These are phyloP conservation scores for Pangasianodon hypophthalmus DNA, from an alignment of 2,113 vertebrate genomes.

Conservation along the genomic window DNA sequence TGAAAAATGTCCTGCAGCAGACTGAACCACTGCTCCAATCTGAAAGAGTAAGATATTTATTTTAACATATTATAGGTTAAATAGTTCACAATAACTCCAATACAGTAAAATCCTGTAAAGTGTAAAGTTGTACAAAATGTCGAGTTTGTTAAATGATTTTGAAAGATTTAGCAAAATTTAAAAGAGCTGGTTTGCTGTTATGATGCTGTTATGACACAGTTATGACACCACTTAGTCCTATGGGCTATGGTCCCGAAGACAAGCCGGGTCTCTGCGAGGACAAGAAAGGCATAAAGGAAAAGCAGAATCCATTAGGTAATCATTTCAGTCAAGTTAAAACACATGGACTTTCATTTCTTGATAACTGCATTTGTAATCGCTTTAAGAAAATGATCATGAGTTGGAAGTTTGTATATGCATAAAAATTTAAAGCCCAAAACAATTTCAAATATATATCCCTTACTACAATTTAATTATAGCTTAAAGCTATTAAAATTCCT, in stretches of 20 bases:
- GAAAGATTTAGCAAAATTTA: neutral
- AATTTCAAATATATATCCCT: too few species aligned
- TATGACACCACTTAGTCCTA: neutral
- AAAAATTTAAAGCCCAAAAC: neutral
- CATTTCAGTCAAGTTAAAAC: too few species aligned
- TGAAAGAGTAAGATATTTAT: neutral
- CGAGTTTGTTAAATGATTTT: neutral
- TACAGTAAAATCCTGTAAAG: too few species aligned
- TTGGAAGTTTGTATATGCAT: neutral
- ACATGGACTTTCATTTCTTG: too few species aligned
- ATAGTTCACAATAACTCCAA: neutral
- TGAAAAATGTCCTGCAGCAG: neutral
- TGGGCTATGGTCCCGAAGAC: neutral
- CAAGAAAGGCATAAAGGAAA: neutral
- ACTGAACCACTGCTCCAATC: neutral
- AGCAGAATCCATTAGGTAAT: neutral
- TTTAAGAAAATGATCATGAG: neutral
- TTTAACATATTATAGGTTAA: too few species aligned
- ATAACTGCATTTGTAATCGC: too few species aligned
- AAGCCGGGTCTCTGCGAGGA: too few species aligned
- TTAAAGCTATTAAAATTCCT: neutral
- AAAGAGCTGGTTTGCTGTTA: neutral
- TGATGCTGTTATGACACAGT: neutral
- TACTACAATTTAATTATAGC: neutral
- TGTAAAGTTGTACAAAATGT: neutral